A percentile compares a stretch with the other conserved stretches of the same genome.
Conservation (phyloP, 1,140 invertebrate species). For the Drosophila bocqueti region DNA sequence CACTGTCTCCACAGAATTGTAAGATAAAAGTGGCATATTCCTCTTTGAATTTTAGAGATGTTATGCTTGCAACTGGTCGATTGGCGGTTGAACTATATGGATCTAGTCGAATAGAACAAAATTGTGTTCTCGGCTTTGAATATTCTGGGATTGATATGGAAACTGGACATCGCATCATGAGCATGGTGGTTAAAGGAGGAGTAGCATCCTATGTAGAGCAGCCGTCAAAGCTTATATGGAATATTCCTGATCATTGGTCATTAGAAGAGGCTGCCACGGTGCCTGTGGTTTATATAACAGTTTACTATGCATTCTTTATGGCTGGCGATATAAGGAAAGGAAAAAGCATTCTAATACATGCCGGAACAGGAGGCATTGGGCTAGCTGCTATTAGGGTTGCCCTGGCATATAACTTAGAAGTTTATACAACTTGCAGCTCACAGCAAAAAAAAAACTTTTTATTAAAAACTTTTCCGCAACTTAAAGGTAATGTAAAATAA, state of each 20-base stretch:
- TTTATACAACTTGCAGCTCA: constrained; percentile 92
- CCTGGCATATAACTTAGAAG: constrained; percentile 89
- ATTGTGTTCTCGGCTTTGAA: constrained; percentile 91
- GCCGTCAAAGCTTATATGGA: constrained; percentile 88
- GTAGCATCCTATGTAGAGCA: constrained; percentile 88
- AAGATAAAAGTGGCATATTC: constrained; percentile 88
- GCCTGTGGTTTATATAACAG: constrained; percentile 94
- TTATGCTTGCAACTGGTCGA: constrained; percentile 92
- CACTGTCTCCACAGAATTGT: constrained; percentile 79
- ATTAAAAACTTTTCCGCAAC: constrained; percentile 89
- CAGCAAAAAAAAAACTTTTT: constrained; percentile 91
- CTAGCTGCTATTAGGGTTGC: constrained; percentile 93
- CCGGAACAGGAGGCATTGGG: constrained; percentile 95
- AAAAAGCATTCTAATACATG: constrained; percentile 93
- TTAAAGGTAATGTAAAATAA: constrained; percentile 85
- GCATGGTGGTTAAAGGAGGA: constrained; percentile 87
- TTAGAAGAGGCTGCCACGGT: constrained; percentile 95
- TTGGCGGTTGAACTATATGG: constrained; percentile 88
- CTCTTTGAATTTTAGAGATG: constrained; percentile 91
- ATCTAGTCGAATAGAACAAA: constrained; percentile 87
- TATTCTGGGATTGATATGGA: constrained; percentile 87
- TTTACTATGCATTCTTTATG: constrained; percentile 92
- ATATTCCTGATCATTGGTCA: constrained; percentile 92
- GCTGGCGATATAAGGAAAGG: constrained; percentile 88
- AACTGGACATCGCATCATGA: constrained; percentile 90